These are phyloP conservation scores for Amitus sp. DNA, from an alignment of 2,888 invertebrate species.

Conservation along the genomic window DNA sequence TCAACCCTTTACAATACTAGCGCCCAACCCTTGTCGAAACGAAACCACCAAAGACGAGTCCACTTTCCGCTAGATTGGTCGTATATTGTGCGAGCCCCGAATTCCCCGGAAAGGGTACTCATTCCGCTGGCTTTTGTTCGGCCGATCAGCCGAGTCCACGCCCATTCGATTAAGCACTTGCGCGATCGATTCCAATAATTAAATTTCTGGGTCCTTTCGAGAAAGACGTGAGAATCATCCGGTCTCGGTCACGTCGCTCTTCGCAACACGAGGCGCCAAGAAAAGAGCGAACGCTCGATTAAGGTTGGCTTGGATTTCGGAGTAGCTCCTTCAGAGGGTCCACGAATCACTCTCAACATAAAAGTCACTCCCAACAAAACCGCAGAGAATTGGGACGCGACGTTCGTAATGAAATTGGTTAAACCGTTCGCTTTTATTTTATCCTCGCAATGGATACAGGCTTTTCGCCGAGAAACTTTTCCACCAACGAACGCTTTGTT, in stretches of 20 bases:
- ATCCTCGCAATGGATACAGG: too few species aligned
- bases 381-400: too few species aligned
- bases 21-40: slow-evolving; percentile 26
- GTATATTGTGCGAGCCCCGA: slow-evolving; percentile 24
- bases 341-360: slow-evolving; percentile 14
- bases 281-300: slow-evolving; percentile 19
- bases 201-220: slow-evolving; percentile 47
- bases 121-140: slow-evolving; percentile 39
- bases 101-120: slow-evolving; percentile 18
- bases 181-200: slow-evolving; percentile 57
- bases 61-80: slow-evolving; percentile 36
- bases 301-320: slow-evolving; percentile 3
- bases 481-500: too few species aligned
- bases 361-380: too few species aligned
- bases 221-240: slow-evolving; percentile 34
- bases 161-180: slow-evolving; percentile 54
- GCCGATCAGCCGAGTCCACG: slow-evolving; percentile 35
- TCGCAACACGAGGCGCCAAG: too few species aligned
- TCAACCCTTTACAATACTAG: slow-evolving; percentile 23
- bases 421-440: too few species aligned
- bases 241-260: slow-evolving; percentile 22
- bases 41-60: slow-evolving; percentile 34
- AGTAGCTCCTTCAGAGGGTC: slow-evolving; percentile 13
- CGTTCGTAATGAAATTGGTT: too few species aligned
- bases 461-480: too few species aligned